Percentiles rank a stretch among this genome's conserved stretches.
phyloP scores from a whole-genome alignment of 1,140 invertebrate species.

The Ceratoteleas bidentatus region DNA sequence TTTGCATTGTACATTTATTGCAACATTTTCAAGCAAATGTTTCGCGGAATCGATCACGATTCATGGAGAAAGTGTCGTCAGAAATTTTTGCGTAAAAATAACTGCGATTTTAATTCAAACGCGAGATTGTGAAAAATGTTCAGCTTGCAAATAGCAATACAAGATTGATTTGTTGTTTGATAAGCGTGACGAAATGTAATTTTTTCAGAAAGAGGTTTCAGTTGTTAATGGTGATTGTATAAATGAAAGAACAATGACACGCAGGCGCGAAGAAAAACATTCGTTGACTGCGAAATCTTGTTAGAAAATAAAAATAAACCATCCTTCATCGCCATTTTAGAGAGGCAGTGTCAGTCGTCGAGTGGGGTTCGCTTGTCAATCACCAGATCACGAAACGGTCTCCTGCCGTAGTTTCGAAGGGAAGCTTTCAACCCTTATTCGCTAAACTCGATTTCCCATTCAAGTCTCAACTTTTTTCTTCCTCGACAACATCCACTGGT shows the following conservation, averaged over 20 bases:
- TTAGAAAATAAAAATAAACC: slow-evolving; percentile 76
- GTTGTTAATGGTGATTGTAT: background rate
- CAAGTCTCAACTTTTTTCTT: slow-evolving; percentile 61
- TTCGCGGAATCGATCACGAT: background rate
- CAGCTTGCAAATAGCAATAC: too few relatives aligned
- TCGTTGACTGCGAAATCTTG: slow-evolving; percentile 28
- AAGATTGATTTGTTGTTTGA: too few relatives aligned
- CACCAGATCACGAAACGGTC: slow-evolving; percentile 74
- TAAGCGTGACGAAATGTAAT: background rate
- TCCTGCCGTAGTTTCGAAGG: slow-evolving; percentile 61
- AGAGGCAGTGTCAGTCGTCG: slow-evolving; percentile 61
- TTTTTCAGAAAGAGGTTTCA: background rate
- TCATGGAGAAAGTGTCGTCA: background rate
- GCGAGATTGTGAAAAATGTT: too few relatives aligned
- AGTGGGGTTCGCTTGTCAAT: slow-evolving; percentile 76
- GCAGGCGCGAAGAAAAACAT: slow-evolving; percentile 6
- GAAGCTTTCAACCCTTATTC: slow-evolving; percentile 71
- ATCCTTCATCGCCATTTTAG: slow-evolving; percentile 77
- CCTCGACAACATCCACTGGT: slow-evolving; percentile 54
- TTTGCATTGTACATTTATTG: slow-evolving; percentile 43
- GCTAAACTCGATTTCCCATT: slow-evolving; percentile 71
- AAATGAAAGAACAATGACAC: background rate
- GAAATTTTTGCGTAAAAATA: slow-evolving; percentile 3
- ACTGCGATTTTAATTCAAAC: too few relatives aligned
- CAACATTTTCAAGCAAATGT: background rate